Percentiles rank a stretch among this genome's conserved stretches.
These are phyloP conservation scores for Samia ricini DNA, from an alignment of 1,140 invertebrate genomes.

Conservation along the genomic window DNA sequence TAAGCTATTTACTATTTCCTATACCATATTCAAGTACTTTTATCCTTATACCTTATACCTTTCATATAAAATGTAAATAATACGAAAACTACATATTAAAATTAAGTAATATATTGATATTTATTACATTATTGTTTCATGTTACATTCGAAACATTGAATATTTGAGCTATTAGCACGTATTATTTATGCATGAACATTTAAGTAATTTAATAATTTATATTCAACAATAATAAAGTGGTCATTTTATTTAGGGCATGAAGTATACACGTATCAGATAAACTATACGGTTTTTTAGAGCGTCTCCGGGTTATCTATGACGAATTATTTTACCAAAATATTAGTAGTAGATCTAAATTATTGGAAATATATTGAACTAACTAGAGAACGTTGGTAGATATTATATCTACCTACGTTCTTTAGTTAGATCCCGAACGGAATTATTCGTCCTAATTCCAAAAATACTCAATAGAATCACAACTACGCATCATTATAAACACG, in stretches of 20 bases:
- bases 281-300: not conserved
- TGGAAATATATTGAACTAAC: no score
- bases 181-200: not conserved
- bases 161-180: no score
- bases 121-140: no score
- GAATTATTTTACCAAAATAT: not conserved
- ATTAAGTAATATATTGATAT: no score
- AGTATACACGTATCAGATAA: not conserved
- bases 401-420: slow-evolving; percentile 9
- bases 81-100: no score
- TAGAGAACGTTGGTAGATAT: no score
- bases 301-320: not conserved
- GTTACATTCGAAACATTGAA: no score
- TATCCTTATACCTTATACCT: no score
- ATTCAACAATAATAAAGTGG: not conserved
- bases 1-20: not conserved
- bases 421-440: slow-evolving; percentile 33
- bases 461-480: slow-evolving; percentile 38
- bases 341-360: not conserved
- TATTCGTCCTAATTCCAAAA: slow-evolving; percentile 40
- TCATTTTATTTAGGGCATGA: not conserved
- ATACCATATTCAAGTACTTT: not conserved
- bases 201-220: not conserved
- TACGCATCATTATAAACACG: slow-evolving; percentile 26
- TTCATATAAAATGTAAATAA: no score